Evolutionary conservation across 1,140 invertebrate genomes (phyloP).

Genomic region (Coenobita brevimanus): DNA sequence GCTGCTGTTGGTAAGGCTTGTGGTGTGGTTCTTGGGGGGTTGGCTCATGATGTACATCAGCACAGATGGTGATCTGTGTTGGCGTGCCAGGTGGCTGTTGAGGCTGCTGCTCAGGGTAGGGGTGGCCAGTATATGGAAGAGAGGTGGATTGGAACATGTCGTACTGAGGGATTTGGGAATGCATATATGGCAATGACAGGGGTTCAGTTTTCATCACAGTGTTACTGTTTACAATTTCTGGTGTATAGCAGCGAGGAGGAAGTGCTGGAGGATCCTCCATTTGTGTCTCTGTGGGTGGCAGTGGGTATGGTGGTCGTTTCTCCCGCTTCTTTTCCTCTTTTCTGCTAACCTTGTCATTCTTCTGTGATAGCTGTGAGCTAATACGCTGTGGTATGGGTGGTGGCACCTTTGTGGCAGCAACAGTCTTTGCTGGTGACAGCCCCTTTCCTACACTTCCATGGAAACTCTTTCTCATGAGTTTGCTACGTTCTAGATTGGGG

Average conservation of each 20-base stretch:
- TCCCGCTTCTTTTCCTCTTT: constrained; percentile 63
- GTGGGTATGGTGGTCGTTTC: constrained; percentile 63
- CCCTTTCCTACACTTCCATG: constrained; percentile 87
- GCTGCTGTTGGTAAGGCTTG: constrained; percentile 28
- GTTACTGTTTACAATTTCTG: constrained; percentile 63
- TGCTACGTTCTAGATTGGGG: constrained; percentile 88
- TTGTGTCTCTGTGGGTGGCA: constrained; percentile 45
- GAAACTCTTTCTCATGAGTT: constrained; percentile 91
- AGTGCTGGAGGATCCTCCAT: constrained; percentile 62
- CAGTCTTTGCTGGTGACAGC: constrained; percentile 79
- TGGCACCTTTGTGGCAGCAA: constrained; percentile 80
- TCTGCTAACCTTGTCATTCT: constrained; percentile 38
- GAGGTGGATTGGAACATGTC: constrained; percentile 47
- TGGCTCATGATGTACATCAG: constrained; percentile 70
- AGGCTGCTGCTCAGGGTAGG: constrained; percentile 15
- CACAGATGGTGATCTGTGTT: constrained; percentile 69
- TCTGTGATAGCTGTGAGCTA: constrained; percentile 82
- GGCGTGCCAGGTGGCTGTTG: constrained; percentile 42
- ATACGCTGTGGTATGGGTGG: constrained; percentile 89
- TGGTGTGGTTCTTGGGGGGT: constrained; percentile 14
- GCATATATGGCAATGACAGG: constrained; percentile 58
- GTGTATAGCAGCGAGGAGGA: constrained; percentile 67
- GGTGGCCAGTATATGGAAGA: constrained; percentile 42
- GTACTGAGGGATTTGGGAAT: constrained; percentile 52
- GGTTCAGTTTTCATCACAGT: constrained; percentile 62